Percentiles rank a stretch among this genome's conserved stretches.
Conservation (phyloP, 2,113 vertebrate species). For the Dendrocopos noguchii region DNA sequence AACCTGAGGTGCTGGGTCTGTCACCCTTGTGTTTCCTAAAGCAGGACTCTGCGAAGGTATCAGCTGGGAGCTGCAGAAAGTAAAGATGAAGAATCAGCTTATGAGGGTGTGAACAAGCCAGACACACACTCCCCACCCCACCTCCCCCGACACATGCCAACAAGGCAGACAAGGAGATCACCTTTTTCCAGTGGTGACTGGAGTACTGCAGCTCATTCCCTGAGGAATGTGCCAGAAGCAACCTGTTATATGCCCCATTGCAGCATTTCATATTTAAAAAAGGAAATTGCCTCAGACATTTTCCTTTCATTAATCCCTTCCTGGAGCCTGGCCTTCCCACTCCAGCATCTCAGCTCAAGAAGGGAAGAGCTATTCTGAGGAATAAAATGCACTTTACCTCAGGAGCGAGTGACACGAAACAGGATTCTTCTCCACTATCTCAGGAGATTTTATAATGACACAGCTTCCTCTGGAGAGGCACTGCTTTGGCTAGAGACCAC, state of each 20-base stretch:
- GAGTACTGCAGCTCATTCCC: neutral
- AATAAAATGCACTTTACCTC: neutral
- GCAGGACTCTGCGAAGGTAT: neutral
- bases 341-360: neutral
- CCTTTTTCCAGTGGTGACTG: neutral
- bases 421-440: neutral
- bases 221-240: neutral
- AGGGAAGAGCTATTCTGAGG: neutral
- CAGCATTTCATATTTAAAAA: neutral
- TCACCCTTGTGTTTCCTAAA: neutral
- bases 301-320: conserved; percentile 49
- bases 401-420: neutral
- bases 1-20: too few species aligned
- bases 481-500: neutral
- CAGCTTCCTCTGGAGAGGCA: neutral
- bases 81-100: neutral
- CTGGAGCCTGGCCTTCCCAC: conserved; percentile 9
- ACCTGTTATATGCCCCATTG: neutral
- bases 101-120: neutral
- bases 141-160: neutral
- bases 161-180: neutral
- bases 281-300: conserved; percentile 43
- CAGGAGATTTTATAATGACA: neutral
- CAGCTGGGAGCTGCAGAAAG: neutral
- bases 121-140: neutral